These are phyloP conservation scores for Yoshiicerus persimilis DNA, from an alignment of 1,140 invertebrate genomes.

Conservation along the genomic window DNA sequence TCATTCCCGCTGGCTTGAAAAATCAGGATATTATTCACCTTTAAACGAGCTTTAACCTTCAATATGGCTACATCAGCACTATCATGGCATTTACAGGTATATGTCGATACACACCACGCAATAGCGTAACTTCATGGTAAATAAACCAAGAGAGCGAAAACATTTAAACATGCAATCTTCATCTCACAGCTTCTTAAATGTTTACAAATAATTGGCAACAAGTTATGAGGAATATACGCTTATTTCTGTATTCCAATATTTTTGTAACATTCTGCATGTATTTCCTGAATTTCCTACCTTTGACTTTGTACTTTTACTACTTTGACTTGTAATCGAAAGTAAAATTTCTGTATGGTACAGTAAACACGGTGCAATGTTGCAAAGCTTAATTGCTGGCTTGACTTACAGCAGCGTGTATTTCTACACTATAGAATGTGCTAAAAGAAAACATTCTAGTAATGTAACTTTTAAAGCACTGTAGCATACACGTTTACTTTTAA, in stretches of 20 bases:
- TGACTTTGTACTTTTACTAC: not conserved
- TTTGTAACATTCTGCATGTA: not conserved
- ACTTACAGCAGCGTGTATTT: not conserved
- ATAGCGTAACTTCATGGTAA: not conserved
- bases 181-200: not conserved
- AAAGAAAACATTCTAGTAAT: not conserved
- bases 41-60: conserved; percentile 5
- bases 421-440: not conserved
- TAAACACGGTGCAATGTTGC: not conserved
- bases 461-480: not conserved
- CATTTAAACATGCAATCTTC: not conserved
- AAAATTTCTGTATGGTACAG: not conserved
- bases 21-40: not conserved
- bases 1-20: not conserved
- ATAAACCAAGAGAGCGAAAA: not conserved
- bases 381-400: not conserved
- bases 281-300: not conserved
- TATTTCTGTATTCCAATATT: not conserved
- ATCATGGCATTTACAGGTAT: not conserved
- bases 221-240: not conserved
- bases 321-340: not conserved
- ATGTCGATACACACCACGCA: not conserved
- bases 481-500: not conserved
- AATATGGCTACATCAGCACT: not conserved
- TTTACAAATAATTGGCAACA: not conserved